These are phyloP conservation scores for Polydrusus cervinus DNA, from an alignment of 2,888 invertebrate genomes.

Conservation along the genomic window DNA sequence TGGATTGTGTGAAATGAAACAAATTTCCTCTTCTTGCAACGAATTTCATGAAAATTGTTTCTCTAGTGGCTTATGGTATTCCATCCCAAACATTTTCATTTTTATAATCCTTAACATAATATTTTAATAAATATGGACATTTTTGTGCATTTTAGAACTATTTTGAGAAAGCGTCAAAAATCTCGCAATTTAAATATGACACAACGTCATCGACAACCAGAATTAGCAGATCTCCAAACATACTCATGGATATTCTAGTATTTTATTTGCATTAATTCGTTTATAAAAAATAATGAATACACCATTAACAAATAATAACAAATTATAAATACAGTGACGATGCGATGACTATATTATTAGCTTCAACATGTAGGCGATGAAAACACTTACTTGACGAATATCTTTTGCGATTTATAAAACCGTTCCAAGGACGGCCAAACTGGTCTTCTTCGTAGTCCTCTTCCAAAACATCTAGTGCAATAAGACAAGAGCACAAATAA, in stretches of 20 bases:
- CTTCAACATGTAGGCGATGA: slow-evolving; percentile 39
- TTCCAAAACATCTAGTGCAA: slow-evolving; percentile 73
- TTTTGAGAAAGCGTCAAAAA: too few species aligned
- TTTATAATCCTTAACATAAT: too few species aligned
- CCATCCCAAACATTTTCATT: too few species aligned
- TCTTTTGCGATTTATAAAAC: slow-evolving; percentile 69
- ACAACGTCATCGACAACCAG: not conserved
- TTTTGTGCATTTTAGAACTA: too few species aligned
- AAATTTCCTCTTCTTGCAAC: too few species aligned
- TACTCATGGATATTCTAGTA: not conserved
- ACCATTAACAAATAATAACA: slow-evolving; percentile 26
- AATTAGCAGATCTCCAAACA: not conserved
- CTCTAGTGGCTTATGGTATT: too few species aligned
- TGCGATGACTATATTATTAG: slow-evolving; percentile 22
- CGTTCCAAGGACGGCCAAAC: slow-evolving; percentile 55
- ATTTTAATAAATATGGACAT: too few species aligned
- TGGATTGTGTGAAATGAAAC: too few species aligned
- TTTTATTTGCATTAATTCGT: slow-evolving; percentile 5
- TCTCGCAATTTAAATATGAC: too few species aligned
- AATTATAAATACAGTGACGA: slow-evolving; percentile 39
- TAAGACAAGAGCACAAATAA: slow-evolving; percentile 45
- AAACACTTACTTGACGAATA: slow-evolving; percentile 76
- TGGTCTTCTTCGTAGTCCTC: slow-evolving; percentile 72
- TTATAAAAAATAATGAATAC: not conserved
- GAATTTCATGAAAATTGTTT: too few species aligned